Evolutionary conservation across 23 tunicate genomes (phyloP).

Genomic region (Oikopleura albicans): DNA sequence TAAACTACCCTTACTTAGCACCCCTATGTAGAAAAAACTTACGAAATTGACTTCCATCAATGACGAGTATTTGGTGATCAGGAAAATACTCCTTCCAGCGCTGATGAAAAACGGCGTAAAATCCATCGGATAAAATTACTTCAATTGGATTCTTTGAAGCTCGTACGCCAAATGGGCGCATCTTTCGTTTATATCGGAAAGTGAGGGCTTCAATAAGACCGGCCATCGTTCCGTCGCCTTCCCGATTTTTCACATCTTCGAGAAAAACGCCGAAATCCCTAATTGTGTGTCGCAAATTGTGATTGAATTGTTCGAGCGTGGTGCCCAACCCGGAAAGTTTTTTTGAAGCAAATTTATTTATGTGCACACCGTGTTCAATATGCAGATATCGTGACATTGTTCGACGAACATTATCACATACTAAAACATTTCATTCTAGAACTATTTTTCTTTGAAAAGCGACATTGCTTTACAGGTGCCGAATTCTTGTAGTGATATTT

Average conservation of each 20-base stretch:
- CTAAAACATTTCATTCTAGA: too few relatives aligned
- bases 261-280: background rate
- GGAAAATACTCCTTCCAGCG: background rate
- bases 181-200: background rate
- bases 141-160: background rate
- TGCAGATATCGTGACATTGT: background rate
- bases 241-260: slow-evolving; percentile 1
- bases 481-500: too few relatives aligned
- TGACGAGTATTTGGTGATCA: background rate
- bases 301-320: background rate
- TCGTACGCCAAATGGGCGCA: slow-evolving; percentile 11
- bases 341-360: background rate
- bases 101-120: slow-evolving; percentile 15
- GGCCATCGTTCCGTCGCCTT: background rate
- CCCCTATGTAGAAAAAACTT: background rate
- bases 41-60: background rate
- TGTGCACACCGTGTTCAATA: background rate
- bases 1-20: too few relatives aligned
- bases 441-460: too few relatives aligned
- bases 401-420: slow-evolving; percentile 5
- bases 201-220: background rate
- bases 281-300: background rate
- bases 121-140: background rate
- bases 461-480: too few relatives aligned
- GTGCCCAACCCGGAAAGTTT: background rate